phyloP scores from a whole-genome alignment of 1,140 invertebrate genomes.

The Cydia fagiglandana region DNA sequence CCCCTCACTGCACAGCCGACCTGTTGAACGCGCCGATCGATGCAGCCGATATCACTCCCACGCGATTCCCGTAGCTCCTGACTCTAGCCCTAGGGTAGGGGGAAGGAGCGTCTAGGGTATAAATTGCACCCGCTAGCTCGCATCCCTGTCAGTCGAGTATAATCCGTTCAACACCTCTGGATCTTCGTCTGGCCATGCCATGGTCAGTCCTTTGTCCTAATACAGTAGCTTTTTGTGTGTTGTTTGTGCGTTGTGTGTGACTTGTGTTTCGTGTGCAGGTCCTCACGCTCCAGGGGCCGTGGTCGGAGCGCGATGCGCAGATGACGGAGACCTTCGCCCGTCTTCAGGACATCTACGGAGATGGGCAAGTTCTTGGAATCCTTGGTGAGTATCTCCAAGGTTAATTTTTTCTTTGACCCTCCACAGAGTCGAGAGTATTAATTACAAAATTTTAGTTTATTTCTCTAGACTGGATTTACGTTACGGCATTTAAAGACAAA shows the following conservation, averaged over 20 bases:
- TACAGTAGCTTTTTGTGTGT: neutral
- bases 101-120: neutral
- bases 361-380: slow-evolving; percentile 79
- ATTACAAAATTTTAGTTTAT: too few relatives aligned
- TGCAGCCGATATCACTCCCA: neutral
- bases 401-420: neutral
- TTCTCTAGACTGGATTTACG: too few relatives aligned
- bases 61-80: neutral
- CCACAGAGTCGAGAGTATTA: too few relatives aligned
- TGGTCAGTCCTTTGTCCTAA: neutral
- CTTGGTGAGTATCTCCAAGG: slow-evolving; percentile 59
- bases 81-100: neutral
- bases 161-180: neutral
- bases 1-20: too few relatives aligned
- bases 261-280: slow-evolving; percentile 60
- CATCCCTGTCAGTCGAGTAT: neutral
- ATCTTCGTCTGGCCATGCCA: neutral
- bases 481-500: too few relatives aligned
- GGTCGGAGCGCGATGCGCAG: slow-evolving; percentile 79
- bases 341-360: slow-evolving; percentile 78
- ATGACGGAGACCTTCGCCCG: slow-evolving; percentile 79
- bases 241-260: neutral
- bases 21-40: slow-evolving; percentile 11
- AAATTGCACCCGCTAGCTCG: neutral
- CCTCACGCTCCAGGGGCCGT: slow-evolving; percentile 78